A percentile compares a stretch with the other conserved stretches of the same genome.
These are phyloP conservation scores for Pardalotus punctatus DNA, from an alignment of 2,113 vertebrate species.

Conservation along the genomic window DNA sequence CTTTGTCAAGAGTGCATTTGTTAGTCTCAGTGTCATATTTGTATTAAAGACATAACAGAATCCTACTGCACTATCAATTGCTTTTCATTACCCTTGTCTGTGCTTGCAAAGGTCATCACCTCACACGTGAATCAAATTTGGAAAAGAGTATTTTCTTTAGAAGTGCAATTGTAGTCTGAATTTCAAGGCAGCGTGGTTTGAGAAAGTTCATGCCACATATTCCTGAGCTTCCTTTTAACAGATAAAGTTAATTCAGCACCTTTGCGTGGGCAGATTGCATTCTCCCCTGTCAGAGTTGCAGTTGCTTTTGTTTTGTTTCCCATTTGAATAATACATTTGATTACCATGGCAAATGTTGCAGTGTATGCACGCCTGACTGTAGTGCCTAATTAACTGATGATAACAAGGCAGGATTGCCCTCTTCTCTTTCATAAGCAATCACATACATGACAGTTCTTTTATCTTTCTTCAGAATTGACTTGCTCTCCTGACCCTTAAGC, in stretches of 20 bases:
- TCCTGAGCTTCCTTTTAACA: not conserved
- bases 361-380: constrained; percentile 69
- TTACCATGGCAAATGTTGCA: constrained; percentile 74
- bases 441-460: constrained; percentile 79
- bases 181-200: not conserved
- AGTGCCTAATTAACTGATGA: constrained; percentile 85
- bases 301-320: constrained; percentile 68
- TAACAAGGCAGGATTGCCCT: constrained; percentile 80
- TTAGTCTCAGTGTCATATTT: not conserved
- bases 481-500: constrained; percentile 75
- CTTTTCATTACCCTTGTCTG: constrained; percentile 43
- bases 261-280: constrained; percentile 37
- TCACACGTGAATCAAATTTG: not conserved
- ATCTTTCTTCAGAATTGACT: constrained; percentile 80
- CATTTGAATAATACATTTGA: constrained; percentile 81
- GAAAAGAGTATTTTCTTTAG: constrained; percentile 4
- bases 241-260: constrained; percentile 28
- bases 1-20: not conserved
- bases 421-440: constrained; percentile 74
- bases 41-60: constrained; percentile 7
- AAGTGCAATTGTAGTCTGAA: not conserved
- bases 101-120: not conserved
- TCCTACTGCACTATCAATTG: constrained; percentile 37
- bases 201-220: not conserved
- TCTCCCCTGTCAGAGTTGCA: constrained; percentile 34